A percentile compares a stretch with the other conserved stretches of the same genome.
Evolutionary conservation across 2,888 invertebrate species (phyloP).

Genomic region (Peribatodes rhomboidaria): DNA sequence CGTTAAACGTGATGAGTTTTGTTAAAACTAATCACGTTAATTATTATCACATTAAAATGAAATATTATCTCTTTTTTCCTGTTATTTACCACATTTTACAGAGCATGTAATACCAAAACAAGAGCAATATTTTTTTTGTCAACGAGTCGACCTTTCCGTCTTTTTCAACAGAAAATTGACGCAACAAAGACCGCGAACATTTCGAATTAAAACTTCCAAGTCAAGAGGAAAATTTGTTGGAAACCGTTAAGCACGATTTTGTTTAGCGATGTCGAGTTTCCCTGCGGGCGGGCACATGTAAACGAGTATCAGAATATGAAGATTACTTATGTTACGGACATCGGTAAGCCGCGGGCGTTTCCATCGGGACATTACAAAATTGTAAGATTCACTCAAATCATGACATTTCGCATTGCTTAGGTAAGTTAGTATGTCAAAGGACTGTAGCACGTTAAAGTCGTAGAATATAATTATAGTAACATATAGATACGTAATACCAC

Average conservation of each 20-base stretch:
- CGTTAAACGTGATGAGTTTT: too few relatives aligned
- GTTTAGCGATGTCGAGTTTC: constrained; percentile 23
- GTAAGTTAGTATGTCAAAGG: too few relatives aligned
- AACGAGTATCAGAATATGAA: constrained; percentile 26
- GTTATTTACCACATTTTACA: too few relatives aligned
- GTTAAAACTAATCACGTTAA: too few relatives aligned
- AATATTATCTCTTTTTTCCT: too few relatives aligned
- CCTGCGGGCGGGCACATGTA: constrained; percentile 34
- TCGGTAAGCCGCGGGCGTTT: constrained; percentile 34
- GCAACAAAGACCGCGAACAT: constrained; percentile 15
- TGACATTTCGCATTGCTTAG: background rate
- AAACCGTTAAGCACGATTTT: constrained; percentile 19
- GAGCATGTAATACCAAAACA: background rate
- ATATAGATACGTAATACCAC: too few relatives aligned
- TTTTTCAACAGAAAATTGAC: constrained; percentile 11
- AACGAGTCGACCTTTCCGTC: background rate
- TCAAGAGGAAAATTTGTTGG: constrained; percentile 23
- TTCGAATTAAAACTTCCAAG: constrained; percentile 27
- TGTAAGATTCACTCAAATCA: constrained; percentile 14
- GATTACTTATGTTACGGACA: constrained; percentile 37
- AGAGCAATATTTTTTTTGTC: constrained; percentile 4
- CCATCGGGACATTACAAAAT: constrained; percentile 25
- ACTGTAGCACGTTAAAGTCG: too few relatives aligned
- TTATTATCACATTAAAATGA: too few relatives aligned
- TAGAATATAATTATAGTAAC: too few relatives aligned